phyloP scores from a whole-genome alignment of 2,797 vertebrate genomes.

The Sebastolobus altivelis region DNA sequence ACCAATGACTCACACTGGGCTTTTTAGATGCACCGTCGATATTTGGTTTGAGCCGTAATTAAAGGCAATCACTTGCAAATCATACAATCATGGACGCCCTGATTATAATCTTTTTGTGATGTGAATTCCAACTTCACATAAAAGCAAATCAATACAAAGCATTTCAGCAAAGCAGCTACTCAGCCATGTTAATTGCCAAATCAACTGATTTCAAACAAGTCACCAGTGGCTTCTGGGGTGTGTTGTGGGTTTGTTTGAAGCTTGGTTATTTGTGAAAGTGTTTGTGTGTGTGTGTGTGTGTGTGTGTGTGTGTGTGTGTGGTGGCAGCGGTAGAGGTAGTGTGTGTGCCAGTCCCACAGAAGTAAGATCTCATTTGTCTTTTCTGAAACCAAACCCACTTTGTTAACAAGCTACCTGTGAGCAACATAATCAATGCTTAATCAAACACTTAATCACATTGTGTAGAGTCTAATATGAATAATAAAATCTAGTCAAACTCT shows the following conservation, averaged over 20 bases:
- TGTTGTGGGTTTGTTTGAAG: constrained; percentile 26
- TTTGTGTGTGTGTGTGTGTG: constrained; percentile 20
- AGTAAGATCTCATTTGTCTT: constrained; percentile 27
- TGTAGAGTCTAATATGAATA: constrained; percentile 56
- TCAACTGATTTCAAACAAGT: constrained; percentile 53
- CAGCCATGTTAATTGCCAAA: constrained; percentile 53
- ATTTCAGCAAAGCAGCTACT: constrained; percentile 44
- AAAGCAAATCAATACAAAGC: constrained; percentile 53
- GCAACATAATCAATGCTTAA: constrained; percentile 55
- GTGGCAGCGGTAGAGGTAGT: background rate
- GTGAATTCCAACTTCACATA: constrained; percentile 54
- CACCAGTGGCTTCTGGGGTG: constrained; percentile 32
- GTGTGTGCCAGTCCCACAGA: background rate
- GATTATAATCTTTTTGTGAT: constrained; percentile 60
- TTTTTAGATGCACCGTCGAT: constrained; percentile 35
- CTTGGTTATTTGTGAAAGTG: background rate
- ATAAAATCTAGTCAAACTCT: constrained; percentile 47
- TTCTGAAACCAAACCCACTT: constrained; percentile 32
- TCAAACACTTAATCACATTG: constrained; percentile 65
- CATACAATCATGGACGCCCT: constrained; percentile 51
- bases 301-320: constrained; percentile 8
- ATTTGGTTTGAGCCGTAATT: constrained; percentile 60
- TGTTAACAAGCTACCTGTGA: constrained; percentile 39
- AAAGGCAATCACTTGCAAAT: constrained; percentile 64
- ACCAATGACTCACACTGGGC: constrained; percentile 18